Conservation (phyloP, 2,888 invertebrate genomes). For the Pediacus dermestoides region DNA sequence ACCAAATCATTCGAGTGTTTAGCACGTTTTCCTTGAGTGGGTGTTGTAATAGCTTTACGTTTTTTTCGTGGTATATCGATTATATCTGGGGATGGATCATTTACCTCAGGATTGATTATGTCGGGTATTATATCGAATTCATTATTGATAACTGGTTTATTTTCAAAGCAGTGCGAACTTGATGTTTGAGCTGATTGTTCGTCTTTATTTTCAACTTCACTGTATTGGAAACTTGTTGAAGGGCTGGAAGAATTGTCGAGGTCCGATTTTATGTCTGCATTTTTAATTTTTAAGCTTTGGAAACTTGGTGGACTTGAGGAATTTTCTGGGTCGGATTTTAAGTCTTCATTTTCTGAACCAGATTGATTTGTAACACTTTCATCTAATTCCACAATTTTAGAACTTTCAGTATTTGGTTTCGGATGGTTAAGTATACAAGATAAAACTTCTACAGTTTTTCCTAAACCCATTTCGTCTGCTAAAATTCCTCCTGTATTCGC, state of each 20-base stretch:
- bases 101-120: too few relatives aligned
- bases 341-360: conserved; percentile 17
- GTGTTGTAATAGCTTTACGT: background rate
- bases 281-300: too few relatives aligned
- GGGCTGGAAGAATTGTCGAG: too few relatives aligned
- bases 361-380: background rate
- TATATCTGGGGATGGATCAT: too few relatives aligned
- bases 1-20: conserved; percentile 25
- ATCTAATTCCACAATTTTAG: too few relatives aligned
- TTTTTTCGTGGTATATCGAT: background rate
- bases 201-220: conserved; percentile 14
- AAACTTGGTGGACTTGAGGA: background rate
- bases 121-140: too few relatives aligned
- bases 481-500: conserved; percentile 63
- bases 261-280: too few relatives aligned
- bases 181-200: too few relatives aligned
- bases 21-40: too few relatives aligned
- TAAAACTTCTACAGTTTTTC: conserved; percentile 75
- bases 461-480: conserved; percentile 80
- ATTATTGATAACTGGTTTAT: too few relatives aligned
- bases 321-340: conserved; percentile 7
- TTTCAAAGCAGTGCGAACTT: too few relatives aligned
- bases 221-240: too few relatives aligned
- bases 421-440: conserved; percentile 61
- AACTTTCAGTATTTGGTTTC: conserved; percentile 25